Base-by-base conservation (phyloP, 2,797 vertebrate species). In the Natrix natrix region DNA sequence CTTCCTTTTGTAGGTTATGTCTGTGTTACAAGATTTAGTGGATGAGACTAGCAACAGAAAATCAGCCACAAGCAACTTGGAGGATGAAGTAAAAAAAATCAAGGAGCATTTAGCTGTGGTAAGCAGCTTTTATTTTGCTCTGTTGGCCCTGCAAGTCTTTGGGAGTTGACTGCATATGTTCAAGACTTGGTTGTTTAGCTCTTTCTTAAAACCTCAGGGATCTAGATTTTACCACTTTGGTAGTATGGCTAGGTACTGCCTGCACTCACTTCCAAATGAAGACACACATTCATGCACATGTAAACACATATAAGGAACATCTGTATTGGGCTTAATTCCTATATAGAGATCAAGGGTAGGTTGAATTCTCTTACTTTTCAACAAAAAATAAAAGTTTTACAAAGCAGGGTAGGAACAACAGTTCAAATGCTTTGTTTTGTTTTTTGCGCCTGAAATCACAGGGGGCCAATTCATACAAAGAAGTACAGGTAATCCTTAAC, bases 1-100 rank as follows among this genome's bases (percentile, higher is more conserved):
- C 16, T 86, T 28, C 22, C 7, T 56, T 26, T 87, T 92, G 2
- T 92, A 99, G 98, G 94, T 95, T 87, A 89, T 95, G 55, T 86
- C 69, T 59, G 92, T 98, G 88, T 96, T 98, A 26, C 96, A 98
- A 91, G 96, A 97, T 6, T 92, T 98, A 26, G 5, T 95, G 28
- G 90, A 96, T 37, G 97, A 98, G 4, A 93, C 98, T 1, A 86
- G 87, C 0, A 48, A 56, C 2, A 93, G 98, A 56, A 98, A 96
- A 93, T 95, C 94, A 0, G 90, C 78, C 0, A 95, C 97, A 37
- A 92, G 94, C 3, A 52, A 0, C 8, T 89, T 98, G 94, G 95
- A 88, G 92, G 94, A 96, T 22, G 93, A 95, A 54, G 28, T 98
- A 0, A 78, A 89, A 87, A 92, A 24, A 52, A 95, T 98, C 37